phyloP scores from a whole-genome alignment of 2,888 invertebrate genomes.

The Acanthosepion esculentum region DNA sequence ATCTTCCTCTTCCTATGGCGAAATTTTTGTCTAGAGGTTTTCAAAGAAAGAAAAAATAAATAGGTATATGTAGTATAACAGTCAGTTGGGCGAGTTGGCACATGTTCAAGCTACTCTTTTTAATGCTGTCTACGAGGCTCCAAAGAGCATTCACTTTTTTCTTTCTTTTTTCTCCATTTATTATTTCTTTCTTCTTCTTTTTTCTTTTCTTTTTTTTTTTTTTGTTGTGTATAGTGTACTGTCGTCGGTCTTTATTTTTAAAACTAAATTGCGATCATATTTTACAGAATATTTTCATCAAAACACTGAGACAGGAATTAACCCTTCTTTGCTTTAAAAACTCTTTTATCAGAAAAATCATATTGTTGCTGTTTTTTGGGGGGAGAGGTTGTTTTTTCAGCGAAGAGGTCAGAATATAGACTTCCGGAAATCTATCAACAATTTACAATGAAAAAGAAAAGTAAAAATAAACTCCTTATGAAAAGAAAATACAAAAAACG shows the following conservation, averaged over 20 bases:
- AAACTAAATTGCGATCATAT: neutral
- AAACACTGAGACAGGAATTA: neutral
- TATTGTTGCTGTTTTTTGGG: no score
- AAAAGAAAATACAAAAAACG: neutral
- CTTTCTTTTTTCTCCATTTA: neutral
- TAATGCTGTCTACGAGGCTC: neutral
- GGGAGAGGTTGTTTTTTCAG: no score
- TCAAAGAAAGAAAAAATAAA: neutral
- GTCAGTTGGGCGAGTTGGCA: no score
- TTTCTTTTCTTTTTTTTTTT: neutral
- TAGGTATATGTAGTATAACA: neutral
- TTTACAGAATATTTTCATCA: neutral
- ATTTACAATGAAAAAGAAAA: neutral
- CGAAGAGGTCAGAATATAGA: constrained; percentile 33
- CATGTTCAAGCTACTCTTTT: no score
- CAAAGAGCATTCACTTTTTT: neutral
- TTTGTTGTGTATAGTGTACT: neutral
- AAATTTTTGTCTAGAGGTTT: neutral
- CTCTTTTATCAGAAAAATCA: neutral
- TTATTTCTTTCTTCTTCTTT: neutral
- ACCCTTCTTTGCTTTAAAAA: neutral
- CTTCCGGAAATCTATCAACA: neutral
- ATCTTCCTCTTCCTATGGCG: neutral
- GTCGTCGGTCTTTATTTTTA: neutral
- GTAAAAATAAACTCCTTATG: neutral